Percentiles rank a stretch among this genome's conserved stretches.
phyloP scores from a whole-genome alignment of 2,888 invertebrate species.

The Epinotia nisella region DNA sequence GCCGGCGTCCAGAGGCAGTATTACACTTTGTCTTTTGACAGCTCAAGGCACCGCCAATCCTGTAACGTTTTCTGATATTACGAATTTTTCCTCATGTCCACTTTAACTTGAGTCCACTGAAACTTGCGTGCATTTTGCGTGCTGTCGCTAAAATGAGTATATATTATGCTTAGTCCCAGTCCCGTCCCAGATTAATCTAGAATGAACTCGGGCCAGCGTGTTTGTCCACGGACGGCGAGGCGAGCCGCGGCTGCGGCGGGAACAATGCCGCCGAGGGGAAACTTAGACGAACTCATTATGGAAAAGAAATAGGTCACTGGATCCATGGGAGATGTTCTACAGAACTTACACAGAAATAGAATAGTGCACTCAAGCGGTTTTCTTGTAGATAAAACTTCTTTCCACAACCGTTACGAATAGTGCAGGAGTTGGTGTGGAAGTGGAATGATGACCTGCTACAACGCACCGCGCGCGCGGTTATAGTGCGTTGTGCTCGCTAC shows the following conservation, averaged over 20 bases:
- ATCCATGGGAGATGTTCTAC: constrained; percentile 17
- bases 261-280: constrained; percentile 21
- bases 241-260: not conserved
- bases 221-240: not conserved
- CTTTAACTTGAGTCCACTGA: too few species aligned
- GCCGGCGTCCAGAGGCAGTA: not conserved
- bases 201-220: not conserved
- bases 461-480: too few species aligned
- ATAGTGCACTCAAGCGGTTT: not conserved
- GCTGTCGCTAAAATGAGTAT: too few species aligned
- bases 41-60: not conserved
- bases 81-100: too few species aligned
- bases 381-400: not conserved
- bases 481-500: too few species aligned
- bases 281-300: constrained; percentile 41
- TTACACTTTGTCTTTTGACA: not conserved
- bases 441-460: not conserved
- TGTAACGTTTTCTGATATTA: too few species aligned
- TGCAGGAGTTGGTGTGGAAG: not conserved
- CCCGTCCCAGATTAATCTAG: not conserved
- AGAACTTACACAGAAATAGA: not conserved
- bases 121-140: too few species aligned
- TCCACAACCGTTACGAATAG: not conserved
- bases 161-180: too few species aligned
- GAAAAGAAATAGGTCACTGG: constrained; percentile 42